Evolutionary conservation across 1,140 invertebrate genomes (phyloP), one percentile per base, ranked within the genome.

Genomic region (Drosophila auraria): DNA sequence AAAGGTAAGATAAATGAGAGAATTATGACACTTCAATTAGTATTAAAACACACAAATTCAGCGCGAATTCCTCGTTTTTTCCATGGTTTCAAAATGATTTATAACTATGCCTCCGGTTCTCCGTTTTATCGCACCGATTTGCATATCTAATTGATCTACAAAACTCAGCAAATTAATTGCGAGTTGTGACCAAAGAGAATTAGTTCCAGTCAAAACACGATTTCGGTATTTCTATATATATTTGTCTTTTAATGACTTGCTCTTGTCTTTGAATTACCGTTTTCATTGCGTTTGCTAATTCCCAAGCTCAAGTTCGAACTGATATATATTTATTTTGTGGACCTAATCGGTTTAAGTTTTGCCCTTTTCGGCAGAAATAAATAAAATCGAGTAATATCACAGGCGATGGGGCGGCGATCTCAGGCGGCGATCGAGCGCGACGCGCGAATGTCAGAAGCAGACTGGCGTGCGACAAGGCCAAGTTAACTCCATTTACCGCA

Each of bases 391-490:
- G 36, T 50, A 83, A 63, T 69, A 83, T 80, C 71, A 81, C 78
- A 76, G 62, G 50, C 69, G 75, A 71, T 42, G 62, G 63, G 33
- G 54, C 53, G 33, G 54, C 53, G 36, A 57, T 40, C 38, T 57
- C 54, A 54, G 54, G 58, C 53, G 44, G 38, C 56, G 79, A 73
- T 59, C 78, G 70, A 84, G 78, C 62, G 76, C 71, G 64, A 62
- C 64, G 68, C 68, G 73, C 82, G 70, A 84, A 81, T 65, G 82
- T 72, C 75, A 81, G 66, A 76, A 70, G 68, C 53, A 82, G 82
- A 90, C 86, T 90, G 86, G 72, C 78, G 65, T 66, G 82, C 79
- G 86, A 82, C 86, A 90, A 90, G 86, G 86, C 82, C 81, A 68
- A 82, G 79, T 51, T 66, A 62, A 90, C 86, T 90, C 89, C 79